phyloP scores from a whole-genome alignment of 2,888 invertebrate genomes.

The Brachylomia viminalis region DNA sequence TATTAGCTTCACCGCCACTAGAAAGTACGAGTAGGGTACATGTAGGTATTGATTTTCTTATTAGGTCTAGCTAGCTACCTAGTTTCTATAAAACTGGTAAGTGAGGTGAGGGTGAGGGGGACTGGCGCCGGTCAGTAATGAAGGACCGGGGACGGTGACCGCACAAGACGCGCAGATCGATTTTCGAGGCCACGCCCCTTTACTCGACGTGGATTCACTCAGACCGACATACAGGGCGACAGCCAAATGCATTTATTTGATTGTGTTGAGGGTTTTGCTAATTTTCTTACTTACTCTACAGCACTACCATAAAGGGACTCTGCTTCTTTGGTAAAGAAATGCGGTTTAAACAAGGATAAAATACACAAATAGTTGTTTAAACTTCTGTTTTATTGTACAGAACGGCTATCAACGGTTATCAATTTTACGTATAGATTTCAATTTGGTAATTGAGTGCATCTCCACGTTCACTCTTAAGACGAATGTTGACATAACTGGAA shows the following conservation, averaged over 20 bases:
- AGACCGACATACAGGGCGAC: no score
- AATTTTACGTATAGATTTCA: slow-evolving; percentile 78
- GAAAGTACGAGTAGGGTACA: neutral
- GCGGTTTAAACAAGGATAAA: neutral
- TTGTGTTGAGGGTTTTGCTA: neutral
- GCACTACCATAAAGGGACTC: neutral
- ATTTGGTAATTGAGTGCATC: slow-evolving; percentile 77
- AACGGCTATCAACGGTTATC: neutral
- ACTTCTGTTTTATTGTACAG: slow-evolving; percentile 23
- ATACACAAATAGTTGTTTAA: neutral
- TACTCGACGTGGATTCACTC: neutral
- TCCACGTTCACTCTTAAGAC: slow-evolving; percentile 82
- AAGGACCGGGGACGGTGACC: neutral
- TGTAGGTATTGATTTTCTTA: slow-evolving; percentile 37
- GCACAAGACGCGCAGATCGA: slow-evolving; percentile 29
- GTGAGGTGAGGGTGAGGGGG: neutral
- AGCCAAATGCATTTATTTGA: neutral
- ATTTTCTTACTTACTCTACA: neutral
- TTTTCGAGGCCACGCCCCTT: neutral
- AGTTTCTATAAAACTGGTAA: neutral
- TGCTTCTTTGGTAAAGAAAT: slow-evolving; percentile 2
- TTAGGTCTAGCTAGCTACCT: neutral
- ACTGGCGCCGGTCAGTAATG: neutral
- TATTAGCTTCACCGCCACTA: slow-evolving; percentile 3
- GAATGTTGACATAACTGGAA: slow-evolving; percentile 77